Base-by-base conservation (phyloP, 2,113 vertebrate genomes). In the Osmerus mordax region DNA sequence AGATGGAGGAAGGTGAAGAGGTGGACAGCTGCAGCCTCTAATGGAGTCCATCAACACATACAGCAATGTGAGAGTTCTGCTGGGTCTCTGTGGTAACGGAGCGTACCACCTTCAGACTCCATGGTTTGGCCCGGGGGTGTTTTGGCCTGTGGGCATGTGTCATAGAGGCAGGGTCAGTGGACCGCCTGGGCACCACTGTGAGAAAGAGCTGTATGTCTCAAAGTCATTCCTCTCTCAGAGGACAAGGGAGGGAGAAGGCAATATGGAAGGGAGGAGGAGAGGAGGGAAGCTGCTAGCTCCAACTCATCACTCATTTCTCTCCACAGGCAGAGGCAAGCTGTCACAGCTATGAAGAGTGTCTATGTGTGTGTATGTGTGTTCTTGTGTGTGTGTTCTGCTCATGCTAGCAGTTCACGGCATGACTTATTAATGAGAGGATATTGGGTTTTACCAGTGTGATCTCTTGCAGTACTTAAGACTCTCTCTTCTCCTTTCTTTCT, bases 401-500 rank as follows among this genome's bases (percentile, higher is more conserved):
- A 32, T 69, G 68, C 28, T 8, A 52, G 47, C 51, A 70, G 70
- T 64, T 75, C 67, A 80, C 59, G 32, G 58, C 65, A 81, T 90
- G 77, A 87, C 54, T 87, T 85, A 87, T 88, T 86, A 80, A 89
- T 89, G 74, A 80, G 74, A 81, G 61, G 47, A 21, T 83, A 80
- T 89, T 84, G 79, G 66, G 56, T 88, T 86, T 84, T 55, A 21
- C 70, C 18, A 56, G 19, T 69, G 29, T 59, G 58, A 79, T 76
- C 58, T 67, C 1, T 11, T 64, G 54, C 59, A 83, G 83, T 84
- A 81, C 76, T 82, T 86, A 87, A 89, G 69, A 78, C 88, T 84
- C 79, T 71, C 67, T 23, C 23, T 90, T 88, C 84, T 89, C 69
- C 87, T 91, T 91, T 89, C 84, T 62, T 79, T 83, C 79, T 89